Evolutionary conservation across 2,113 vertebrate genomes (phyloP).

Genomic region (Nothoprocta perdicaria): DNA sequence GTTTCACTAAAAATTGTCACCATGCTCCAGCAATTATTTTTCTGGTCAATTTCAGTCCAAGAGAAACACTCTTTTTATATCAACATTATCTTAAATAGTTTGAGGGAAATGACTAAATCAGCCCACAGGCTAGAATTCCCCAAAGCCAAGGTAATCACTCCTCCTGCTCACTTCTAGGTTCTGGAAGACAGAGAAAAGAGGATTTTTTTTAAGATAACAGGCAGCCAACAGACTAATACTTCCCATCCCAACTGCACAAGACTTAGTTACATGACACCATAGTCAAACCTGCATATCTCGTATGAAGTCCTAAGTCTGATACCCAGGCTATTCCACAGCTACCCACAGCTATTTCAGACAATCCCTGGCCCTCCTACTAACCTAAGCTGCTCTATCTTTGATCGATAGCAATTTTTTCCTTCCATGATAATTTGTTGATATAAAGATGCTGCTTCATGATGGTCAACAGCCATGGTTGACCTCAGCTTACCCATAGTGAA

Average conservation of each 20-base stretch:
- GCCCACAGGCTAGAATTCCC: background rate
- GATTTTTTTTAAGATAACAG: background rate
- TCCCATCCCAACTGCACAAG: background rate
- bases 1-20: background rate
- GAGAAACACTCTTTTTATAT: background rate
- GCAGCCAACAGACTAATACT: background rate
- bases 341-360: background rate
- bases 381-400: background rate
- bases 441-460: background rate
- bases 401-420: background rate
- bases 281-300: accelerated
- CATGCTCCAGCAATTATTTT: background rate
- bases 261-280: background rate
- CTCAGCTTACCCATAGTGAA: background rate
- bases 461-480: background rate
- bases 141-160: background rate
- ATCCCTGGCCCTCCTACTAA: background rate
- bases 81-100: background rate
- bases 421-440: background rate
- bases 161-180: background rate
- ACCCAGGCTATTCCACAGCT: background rate
- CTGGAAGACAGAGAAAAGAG: background rate
- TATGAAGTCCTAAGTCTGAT: background rate
- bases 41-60: background rate
- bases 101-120: background rate